A percentile compares a stretch with the other conserved stretches of the same genome.
Conservation (phyloP, 2,797 vertebrate species). For the Alectoris magna region DNA sequence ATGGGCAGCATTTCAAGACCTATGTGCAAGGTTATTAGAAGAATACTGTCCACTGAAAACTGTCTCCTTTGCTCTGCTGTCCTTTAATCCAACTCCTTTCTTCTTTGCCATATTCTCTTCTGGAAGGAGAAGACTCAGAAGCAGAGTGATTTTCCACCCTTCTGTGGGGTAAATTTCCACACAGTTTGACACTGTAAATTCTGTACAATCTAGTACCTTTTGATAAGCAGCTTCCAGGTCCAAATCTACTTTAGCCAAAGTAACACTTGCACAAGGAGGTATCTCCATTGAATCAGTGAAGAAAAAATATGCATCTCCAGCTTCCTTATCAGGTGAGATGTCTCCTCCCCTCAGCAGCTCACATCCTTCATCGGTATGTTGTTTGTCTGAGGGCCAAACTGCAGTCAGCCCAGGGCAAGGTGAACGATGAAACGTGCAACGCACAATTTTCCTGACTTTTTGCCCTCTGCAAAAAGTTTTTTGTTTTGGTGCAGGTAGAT, state of each 20-base stretch:
- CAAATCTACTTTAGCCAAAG: neutral
- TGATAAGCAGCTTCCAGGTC: constrained; percentile 2
- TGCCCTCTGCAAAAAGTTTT: neutral
- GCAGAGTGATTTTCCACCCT: neutral
- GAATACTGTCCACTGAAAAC: neutral
- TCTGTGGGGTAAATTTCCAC: neutral
- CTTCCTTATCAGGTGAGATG: neutral
- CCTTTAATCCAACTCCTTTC: neutral
- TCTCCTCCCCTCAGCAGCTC: neutral
- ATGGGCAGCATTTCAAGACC: constrained; percentile 17
- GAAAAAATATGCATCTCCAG: neutral
- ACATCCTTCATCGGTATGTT: neutral
- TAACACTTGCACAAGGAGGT: neutral
- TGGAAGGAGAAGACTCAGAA: neutral
- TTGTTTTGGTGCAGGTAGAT: neutral
- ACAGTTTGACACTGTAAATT: constrained; percentile 4
- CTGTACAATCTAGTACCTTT: constrained; percentile 2
- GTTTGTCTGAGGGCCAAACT: neutral
- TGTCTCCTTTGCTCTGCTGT: neutral
- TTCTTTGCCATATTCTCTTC: neutral
- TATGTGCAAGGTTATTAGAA: neutral
- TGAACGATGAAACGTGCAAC: neutral
- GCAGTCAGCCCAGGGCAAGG: neutral
- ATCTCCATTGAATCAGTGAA: neutral
- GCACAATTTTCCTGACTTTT: neutral